A percentile compares a stretch with the other conserved stretches of the same genome.
These are phyloP conservation scores for Paguma larvata DNA, from an alignment of 2,797 vertebrate species.

Conservation along the genomic window DNA sequence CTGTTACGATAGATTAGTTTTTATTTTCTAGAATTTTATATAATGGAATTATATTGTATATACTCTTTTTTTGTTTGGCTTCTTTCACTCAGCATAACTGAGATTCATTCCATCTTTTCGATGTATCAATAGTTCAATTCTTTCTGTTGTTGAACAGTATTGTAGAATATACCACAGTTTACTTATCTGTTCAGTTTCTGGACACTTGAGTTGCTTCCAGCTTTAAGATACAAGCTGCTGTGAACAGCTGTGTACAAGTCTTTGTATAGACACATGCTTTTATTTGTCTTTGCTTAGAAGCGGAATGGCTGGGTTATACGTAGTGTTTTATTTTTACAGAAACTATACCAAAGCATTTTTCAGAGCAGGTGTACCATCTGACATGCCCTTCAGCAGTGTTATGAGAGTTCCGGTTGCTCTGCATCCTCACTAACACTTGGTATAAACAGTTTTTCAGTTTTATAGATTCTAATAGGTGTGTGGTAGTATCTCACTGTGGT, in stretches of 20 bases:
- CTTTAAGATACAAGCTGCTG: not conserved
- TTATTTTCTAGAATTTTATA: slow-evolving; percentile 33
- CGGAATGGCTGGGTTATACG: not conserved
- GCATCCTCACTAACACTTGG: not conserved
- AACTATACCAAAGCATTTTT: not conserved
- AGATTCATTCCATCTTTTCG: not conserved
- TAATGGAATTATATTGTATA: not conserved
- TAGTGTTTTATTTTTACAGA: slow-evolving; percentile 16
- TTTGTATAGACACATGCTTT: not conserved
- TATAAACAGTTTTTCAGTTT: not conserved
- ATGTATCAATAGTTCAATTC: not conserved
- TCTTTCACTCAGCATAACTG: slow-evolving; percentile 13
- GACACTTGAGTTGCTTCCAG: not conserved
- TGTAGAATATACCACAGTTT: not conserved
- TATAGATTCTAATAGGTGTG: not conserved
- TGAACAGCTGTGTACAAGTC: not conserved
- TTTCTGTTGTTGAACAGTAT: not conserved
- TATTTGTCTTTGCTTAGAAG: not conserved
- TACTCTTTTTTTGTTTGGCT: not conserved
- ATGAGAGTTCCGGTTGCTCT: not conserved
- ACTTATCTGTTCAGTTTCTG: not conserved
- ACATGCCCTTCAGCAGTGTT: not conserved
- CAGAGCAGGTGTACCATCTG: not conserved
- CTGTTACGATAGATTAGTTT: not conserved
- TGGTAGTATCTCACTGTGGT: not conserved